phyloP scores from a whole-genome alignment of 2,888 invertebrate genomes.

The Oscheius myriophilus region DNA sequence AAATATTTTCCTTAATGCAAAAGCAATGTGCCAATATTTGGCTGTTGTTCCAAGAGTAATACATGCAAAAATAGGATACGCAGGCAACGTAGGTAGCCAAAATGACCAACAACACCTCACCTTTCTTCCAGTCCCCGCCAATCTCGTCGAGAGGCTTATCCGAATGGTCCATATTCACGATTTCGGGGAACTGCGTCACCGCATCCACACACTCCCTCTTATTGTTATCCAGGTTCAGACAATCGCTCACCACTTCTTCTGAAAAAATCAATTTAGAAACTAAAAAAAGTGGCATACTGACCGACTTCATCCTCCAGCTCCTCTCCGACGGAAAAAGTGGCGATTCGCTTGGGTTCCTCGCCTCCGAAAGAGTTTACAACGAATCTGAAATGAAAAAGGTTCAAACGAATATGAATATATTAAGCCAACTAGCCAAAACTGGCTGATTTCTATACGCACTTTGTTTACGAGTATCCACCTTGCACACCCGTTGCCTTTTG shows the following conservation, averaged over 20 bases:
- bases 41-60: background rate
- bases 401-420: no score
- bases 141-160: background rate
- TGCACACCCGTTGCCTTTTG: no score
- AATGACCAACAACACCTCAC: no score
- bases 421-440: no score
- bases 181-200: conserved; percentile 25
- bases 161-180: background rate
- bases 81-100: no score
- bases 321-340: conserved; percentile 47
- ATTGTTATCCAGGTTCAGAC: background rate
- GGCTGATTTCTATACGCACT: no score
- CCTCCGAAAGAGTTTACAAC: conserved; percentile 18
- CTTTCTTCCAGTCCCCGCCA: background rate
- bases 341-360: conserved; percentile 30
- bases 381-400: background rate
- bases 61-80: background rate
- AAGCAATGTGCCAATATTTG: no score
- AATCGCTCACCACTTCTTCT: conserved; percentile 15
- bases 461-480: no score
- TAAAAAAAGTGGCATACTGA: background rate
- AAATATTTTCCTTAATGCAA: no score
- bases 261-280: background rate
- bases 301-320: conserved; percentile 33
- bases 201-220: background rate